Conservation (phyloP, 2,797 vertebrate genomes). For the Steatocranus sp. region DNA sequence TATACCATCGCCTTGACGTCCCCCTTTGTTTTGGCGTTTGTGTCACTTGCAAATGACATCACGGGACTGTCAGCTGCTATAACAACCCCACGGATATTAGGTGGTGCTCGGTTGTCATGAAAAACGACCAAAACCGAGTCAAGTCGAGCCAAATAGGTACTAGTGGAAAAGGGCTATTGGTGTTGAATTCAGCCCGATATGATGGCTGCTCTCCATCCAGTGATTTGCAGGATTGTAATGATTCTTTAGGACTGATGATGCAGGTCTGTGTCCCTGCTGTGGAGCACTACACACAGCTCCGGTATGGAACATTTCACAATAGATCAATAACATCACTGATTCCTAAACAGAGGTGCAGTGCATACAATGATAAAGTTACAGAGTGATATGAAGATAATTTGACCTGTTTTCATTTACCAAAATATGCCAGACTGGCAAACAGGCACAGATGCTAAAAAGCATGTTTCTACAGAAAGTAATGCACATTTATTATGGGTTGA, state of each 20-base stretch:
- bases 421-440: not conserved
- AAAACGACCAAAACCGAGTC: not conserved
- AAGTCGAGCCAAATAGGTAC: not conserved
- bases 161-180: not conserved
- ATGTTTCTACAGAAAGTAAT: not conserved
- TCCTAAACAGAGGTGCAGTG: not conserved
- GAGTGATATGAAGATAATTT: not conserved
- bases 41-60: not conserved
- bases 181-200: not conserved
- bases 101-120: not conserved
- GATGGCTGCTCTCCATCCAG: not conserved
- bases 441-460: not conserved
- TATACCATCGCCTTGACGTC: not conserved
- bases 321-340: not conserved
- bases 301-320: not conserved
- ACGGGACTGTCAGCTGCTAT: not conserved
- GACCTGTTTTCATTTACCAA: not conserved
- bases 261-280: not conserved
- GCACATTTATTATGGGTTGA: not conserved
- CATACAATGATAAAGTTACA: not conserved
- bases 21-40: not conserved
- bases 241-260: not conserved
- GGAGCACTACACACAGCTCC: not conserved
- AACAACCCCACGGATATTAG: not conserved
- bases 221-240: not conserved